A percentile compares a stretch with the other conserved stretches of the same genome.
Conservation (phyloP, 2,888 invertebrate genomes). For the Sinhomidia bicolor region DNA sequence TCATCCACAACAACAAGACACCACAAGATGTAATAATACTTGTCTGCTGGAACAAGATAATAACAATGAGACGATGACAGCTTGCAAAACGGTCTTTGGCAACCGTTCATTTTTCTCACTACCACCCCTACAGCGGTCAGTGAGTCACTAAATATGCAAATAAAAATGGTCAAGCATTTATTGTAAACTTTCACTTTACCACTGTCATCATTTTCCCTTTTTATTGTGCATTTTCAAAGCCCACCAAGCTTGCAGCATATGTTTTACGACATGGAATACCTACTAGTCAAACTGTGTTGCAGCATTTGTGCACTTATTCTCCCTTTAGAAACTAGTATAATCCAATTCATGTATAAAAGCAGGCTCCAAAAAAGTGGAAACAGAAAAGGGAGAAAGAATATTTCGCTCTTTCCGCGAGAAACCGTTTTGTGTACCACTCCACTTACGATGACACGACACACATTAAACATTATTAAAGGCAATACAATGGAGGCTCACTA, state of each 20-base stretch:
- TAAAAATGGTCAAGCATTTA: neutral
- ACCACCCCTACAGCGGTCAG: neutral
- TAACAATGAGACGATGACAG: neutral
- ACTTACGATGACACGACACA: neutral
- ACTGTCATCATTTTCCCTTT: neutral
- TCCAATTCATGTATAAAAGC: neutral
- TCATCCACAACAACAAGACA: neutral
- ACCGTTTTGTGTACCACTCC: neutral
- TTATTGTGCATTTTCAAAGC: neutral
- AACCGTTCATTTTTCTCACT: neutral
- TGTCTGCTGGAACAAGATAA: neutral
- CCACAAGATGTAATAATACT: neutral
- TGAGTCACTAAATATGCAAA: neutral
- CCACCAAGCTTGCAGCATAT: neutral
- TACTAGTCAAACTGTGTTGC: neutral
- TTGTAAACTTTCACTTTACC: neutral
- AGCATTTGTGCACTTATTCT: too few relatives aligned
- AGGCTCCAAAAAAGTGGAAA: neutral
- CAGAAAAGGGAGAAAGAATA: neutral
- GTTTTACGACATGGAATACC: neutral
- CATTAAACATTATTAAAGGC: slow-evolving; percentile 11
- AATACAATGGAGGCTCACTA: slow-evolving; percentile 4
- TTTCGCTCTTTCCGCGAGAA: neutral
- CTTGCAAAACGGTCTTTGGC: neutral
- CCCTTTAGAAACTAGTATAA: too few relatives aligned